Evolutionary conservation across 2,797 vertebrate species (phyloP).

Genomic region (Epinephelus awoara): DNA sequence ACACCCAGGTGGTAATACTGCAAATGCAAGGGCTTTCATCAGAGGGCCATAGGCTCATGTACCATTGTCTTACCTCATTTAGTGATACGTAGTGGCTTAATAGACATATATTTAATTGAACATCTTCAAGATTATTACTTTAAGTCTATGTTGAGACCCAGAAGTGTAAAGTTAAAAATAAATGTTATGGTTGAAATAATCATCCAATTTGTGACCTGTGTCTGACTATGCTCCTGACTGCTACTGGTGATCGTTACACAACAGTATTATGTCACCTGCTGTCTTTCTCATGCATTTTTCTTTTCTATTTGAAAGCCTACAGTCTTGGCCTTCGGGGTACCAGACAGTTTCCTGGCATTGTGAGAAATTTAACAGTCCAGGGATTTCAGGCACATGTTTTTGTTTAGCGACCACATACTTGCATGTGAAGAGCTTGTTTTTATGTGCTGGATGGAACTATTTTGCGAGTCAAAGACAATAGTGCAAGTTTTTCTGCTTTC

Average conservation of each 20-base stretch:
- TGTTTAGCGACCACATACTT: slow-evolving; percentile 74
- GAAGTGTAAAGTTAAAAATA: too few relatives aligned
- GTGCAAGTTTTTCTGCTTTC: slow-evolving; percentile 63
- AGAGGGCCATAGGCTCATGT: too few relatives aligned
- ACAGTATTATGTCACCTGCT: slow-evolving; percentile 50
- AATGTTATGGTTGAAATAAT: not conserved
- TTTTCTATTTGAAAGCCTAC: slow-evolving; percentile 45
- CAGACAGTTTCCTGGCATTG: slow-evolving; percentile 85
- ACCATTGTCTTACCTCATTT: too few relatives aligned
- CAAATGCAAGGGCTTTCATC: too few relatives aligned
- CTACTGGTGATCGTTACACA: slow-evolving; percentile 31
- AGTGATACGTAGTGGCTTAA: too few relatives aligned
- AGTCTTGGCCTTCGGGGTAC: slow-evolving; percentile 71
- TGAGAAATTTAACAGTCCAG: slow-evolving; percentile 78
- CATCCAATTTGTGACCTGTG: not conserved
- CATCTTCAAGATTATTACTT: too few relatives aligned
- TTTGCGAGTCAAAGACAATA: slow-evolving; percentile 77
- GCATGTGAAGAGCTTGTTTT: slow-evolving; percentile 81
- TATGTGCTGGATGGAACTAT: slow-evolving; percentile 71
- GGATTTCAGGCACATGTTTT: slow-evolving; percentile 77
- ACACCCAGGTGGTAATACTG: too few relatives aligned
- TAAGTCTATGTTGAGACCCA: not conserved
- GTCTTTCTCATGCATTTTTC: slow-evolving; percentile 17
- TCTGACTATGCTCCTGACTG: not conserved
- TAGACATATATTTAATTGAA: too few relatives aligned